These are phyloP conservation scores for Catocala nupta DNA, from an alignment of 2,888 invertebrate species.

Conservation along the genomic window DNA sequence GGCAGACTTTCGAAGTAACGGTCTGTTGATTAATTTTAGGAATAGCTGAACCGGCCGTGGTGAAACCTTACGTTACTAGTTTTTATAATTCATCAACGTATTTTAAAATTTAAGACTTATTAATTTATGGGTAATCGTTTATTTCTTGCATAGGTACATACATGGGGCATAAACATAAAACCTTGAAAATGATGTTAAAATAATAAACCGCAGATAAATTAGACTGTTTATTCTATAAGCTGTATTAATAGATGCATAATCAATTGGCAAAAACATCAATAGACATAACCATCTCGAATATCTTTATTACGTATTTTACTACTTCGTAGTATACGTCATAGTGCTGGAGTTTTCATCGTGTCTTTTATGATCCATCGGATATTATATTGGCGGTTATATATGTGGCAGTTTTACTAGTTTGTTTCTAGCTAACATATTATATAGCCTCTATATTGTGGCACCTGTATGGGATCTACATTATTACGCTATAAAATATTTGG, in stretches of 20 bases:
- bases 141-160: too few relatives aligned
- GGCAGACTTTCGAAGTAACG: too few relatives aligned
- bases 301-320: conserved; percentile 22
- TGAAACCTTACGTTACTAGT: too few relatives aligned
- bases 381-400: conserved; percentile 23
- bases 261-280: conserved; percentile 20
- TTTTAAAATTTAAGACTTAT: too few relatives aligned
- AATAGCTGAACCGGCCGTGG: too few relatives aligned
- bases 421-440: conserved; percentile 16
- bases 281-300: conserved; percentile 10
- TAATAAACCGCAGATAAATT: neutral
- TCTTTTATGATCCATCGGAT: conserved; percentile 23
- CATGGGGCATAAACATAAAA: too few relatives aligned
- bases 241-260: conserved; percentile 16
- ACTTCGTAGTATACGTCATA: conserved; percentile 7
- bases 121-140: too few relatives aligned
- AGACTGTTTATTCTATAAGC: neutral
- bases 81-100: too few relatives aligned
- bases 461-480: conserved; percentile 8
- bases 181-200: too few relatives aligned
- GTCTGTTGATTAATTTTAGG: too few relatives aligned
- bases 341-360: conserved; percentile 14
- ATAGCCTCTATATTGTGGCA: conserved; percentile 7
- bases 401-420: conserved; percentile 25
- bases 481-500: conserved; percentile 2